Evolutionary conservation across 2,888 invertebrate genomes (phyloP).

Genomic region (Erannis defoliaria): DNA sequence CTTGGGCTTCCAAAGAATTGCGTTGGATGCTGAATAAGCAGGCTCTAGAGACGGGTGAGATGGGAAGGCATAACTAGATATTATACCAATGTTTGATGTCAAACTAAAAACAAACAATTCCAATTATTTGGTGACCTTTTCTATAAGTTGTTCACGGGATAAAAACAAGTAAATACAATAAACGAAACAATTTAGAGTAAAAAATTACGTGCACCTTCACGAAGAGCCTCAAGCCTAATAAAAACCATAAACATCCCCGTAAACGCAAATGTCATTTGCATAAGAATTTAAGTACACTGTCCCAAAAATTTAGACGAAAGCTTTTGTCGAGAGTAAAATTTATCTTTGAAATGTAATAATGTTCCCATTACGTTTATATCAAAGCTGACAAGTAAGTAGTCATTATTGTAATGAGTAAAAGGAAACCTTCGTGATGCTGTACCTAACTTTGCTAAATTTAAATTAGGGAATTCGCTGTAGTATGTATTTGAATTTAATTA

Average conservation of each 20-base stretch:
- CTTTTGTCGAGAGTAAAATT: conserved; percentile 24
- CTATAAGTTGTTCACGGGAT: background rate
- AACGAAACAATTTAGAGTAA: background rate
- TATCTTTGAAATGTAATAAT: conserved; percentile 32
- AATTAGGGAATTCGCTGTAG: background rate
- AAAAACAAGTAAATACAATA: background rate
- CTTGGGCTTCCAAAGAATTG: too few relatives aligned
- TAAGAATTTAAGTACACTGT: conserved; percentile 26
- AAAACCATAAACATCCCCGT: conserved; percentile 27
- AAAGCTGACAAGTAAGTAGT: conserved; percentile 31
- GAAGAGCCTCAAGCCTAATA: conserved; percentile 12
- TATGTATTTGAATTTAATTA: conserved; percentile 6
- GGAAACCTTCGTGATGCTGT: conserved; percentile 10
- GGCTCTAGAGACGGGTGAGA: too few relatives aligned
- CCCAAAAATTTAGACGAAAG: conserved; percentile 19
- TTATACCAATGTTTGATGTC: too few relatives aligned
- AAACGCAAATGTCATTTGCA: conserved; percentile 29
- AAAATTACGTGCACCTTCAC: conserved; percentile 9
- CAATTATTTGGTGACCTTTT: background rate
- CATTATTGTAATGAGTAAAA: conserved; percentile 27
- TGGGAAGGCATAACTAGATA: too few relatives aligned
- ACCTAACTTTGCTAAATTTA: conserved; percentile 1
- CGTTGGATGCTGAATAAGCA: too few relatives aligned
- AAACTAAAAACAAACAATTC: too few relatives aligned
- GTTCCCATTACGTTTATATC: conserved; percentile 25